Evolutionary conservation across 2,797 vertebrate species (phyloP).

Genomic region (Ctenosaura bakeri): DNA sequence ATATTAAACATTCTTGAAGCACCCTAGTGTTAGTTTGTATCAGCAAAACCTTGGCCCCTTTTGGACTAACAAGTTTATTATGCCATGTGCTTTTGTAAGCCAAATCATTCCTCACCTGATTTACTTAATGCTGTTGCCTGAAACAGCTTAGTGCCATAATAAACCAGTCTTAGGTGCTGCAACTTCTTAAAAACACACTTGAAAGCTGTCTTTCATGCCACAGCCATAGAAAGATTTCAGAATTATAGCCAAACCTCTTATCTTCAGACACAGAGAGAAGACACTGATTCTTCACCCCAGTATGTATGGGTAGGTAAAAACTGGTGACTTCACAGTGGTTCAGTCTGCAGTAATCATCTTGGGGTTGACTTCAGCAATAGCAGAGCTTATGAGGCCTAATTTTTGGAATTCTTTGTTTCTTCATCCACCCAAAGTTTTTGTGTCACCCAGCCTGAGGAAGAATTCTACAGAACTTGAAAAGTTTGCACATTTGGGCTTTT

Average conservation of each 20-base stretch:
- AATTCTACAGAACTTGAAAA: neutral
- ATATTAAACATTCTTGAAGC: conserved; percentile 2
- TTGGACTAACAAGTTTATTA: neutral
- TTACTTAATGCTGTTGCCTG: neutral
- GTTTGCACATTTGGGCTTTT: neutral
- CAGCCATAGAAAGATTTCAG: neutral
- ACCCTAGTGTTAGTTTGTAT: neutral
- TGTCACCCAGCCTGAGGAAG: neutral
- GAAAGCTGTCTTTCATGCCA: neutral
- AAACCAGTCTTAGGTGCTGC: neutral
- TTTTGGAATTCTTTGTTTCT: neutral
- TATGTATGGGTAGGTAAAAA: neutral
- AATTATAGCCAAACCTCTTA: neutral
- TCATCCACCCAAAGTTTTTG: neutral
- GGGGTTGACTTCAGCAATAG: neutral
- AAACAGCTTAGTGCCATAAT: neutral
- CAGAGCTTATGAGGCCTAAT: neutral
- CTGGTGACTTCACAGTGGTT: neutral
- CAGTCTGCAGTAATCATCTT: neutral
- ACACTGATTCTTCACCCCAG: neutral
- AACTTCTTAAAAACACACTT: neutral
- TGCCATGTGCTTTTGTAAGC: neutral
- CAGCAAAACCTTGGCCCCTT: neutral
- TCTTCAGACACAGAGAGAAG: neutral
- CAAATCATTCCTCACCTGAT: neutral